Conservation (phyloP, 2,888 invertebrate species). For the Callinectes sapidus region DNA sequence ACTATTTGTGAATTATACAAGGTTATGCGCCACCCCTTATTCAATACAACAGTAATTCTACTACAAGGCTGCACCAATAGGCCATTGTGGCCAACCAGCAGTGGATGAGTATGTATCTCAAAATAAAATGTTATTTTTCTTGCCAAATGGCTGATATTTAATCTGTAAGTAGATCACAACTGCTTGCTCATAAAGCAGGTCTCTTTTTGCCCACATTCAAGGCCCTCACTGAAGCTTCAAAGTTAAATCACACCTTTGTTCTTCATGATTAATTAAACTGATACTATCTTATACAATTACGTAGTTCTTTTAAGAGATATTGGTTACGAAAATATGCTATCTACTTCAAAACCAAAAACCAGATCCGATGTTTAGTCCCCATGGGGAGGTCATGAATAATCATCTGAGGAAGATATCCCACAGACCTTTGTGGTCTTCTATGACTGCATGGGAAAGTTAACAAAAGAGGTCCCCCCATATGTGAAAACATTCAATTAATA, state of each 20-base stretch:
- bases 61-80: not conserved
- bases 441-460: not conserved
- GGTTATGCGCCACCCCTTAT: not conserved
- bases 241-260: not conserved
- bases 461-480: not conserved
- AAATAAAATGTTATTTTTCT: not conserved
- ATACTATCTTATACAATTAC: not conserved
- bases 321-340: not conserved
- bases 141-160: not conserved
- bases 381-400: not conserved
- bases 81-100: not conserved
- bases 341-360: not conserved
- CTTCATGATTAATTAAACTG: not conserved
- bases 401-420: not conserved
- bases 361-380: not conserved
- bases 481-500: not conserved
- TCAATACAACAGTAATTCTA: not conserved
- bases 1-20: not conserved
- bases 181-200: not conserved
- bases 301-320: not conserved
- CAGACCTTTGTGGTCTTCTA: not conserved
- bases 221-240: not conserved
- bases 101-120: not conserved
- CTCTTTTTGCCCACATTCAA: not conserved
- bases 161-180: not conserved